These are phyloP conservation scores for Leucophora obtusa DNA, from an alignment of 2,888 invertebrate genomes.

Conservation along the genomic window DNA sequence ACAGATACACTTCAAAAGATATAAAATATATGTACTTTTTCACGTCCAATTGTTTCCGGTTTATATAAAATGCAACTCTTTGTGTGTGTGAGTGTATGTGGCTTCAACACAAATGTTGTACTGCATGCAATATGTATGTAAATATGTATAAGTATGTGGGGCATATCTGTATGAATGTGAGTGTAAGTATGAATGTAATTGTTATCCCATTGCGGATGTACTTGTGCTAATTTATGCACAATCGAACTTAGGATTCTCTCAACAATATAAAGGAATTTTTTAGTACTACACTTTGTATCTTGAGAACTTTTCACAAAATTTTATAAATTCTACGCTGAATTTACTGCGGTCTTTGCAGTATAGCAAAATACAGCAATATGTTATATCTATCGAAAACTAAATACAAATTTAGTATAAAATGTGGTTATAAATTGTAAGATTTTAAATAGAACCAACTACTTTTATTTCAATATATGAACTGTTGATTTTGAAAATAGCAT, in stretches of 20 bases:
- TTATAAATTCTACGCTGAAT: slow-evolving; percentile 22
- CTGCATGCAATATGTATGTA: not conserved
- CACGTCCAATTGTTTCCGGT: slow-evolving; percentile 60
- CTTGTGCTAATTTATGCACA: slow-evolving; percentile 58
- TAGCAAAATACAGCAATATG: slow-evolving; percentile 14
- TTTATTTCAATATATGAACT: too few relatives aligned
- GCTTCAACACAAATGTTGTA: not conserved
- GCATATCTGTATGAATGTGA: not conserved
- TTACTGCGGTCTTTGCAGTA: slow-evolving; percentile 34
- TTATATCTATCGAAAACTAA: slow-evolving; percentile 8
- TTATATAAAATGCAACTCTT: slow-evolving; percentile 40
- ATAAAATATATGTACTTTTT: slow-evolving; percentile 52
- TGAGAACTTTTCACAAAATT: not conserved
- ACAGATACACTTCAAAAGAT: slow-evolving; percentile 52
- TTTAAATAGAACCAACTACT: not conserved
- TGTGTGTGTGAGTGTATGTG: not conserved
- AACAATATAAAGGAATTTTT: slow-evolving; percentile 20
- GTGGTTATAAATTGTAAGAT: not conserved
- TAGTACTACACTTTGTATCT: slow-evolving; percentile 1
- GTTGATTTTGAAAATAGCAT: too few relatives aligned
- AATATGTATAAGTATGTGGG: too few relatives aligned
- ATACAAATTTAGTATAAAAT: not conserved
- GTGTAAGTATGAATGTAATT: slow-evolving; percentile 18
- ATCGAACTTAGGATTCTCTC: slow-evolving; percentile 42
- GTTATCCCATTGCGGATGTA: slow-evolving; percentile 49